phyloP scores from a whole-genome alignment of 2,888 invertebrate genomes.

The Orthonychiurus folsomi region DNA sequence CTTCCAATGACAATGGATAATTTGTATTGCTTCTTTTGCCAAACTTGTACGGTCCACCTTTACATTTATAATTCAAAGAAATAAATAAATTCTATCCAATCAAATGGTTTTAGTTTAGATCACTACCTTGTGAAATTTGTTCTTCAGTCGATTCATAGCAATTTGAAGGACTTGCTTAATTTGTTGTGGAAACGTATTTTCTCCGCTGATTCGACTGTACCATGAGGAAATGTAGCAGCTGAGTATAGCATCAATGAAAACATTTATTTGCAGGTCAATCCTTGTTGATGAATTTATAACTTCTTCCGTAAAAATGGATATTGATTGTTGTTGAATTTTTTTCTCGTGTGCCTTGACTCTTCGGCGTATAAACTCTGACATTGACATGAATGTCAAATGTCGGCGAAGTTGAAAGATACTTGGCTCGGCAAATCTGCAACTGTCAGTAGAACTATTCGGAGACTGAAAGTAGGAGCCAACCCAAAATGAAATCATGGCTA shows the following conservation, averaged over 20 bases:
- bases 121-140: constrained; percentile 32
- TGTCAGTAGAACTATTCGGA: not conserved
- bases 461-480: not conserved
- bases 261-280: constrained; percentile 29
- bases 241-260: constrained; percentile 47
- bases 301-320: not conserved
- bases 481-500: constrained; percentile 9
- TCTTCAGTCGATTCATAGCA: constrained; percentile 45
- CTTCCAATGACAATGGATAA: constrained; percentile 39
- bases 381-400: constrained; percentile 36
- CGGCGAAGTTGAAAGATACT: constrained; percentile 26
- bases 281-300: constrained; percentile 8
- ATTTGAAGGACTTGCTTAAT: constrained; percentile 46
- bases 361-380: constrained; percentile 33
- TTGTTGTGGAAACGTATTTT: constrained; percentile 47
- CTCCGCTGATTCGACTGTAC: constrained; percentile 49
- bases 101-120: not conserved
- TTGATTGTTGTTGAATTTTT: not conserved
- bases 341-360: not conserved
- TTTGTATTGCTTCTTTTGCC: constrained; percentile 36
- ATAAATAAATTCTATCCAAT: not conserved
- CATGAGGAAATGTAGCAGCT: constrained; percentile 48
- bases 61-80: not conserved
- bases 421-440: too few relatives aligned
- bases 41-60: constrained; percentile 36